These are phyloP conservation scores for Eospalax fontanierii DNA, from an alignment of 2,797 vertebrate genomes.

Conservation along the genomic window DNA sequence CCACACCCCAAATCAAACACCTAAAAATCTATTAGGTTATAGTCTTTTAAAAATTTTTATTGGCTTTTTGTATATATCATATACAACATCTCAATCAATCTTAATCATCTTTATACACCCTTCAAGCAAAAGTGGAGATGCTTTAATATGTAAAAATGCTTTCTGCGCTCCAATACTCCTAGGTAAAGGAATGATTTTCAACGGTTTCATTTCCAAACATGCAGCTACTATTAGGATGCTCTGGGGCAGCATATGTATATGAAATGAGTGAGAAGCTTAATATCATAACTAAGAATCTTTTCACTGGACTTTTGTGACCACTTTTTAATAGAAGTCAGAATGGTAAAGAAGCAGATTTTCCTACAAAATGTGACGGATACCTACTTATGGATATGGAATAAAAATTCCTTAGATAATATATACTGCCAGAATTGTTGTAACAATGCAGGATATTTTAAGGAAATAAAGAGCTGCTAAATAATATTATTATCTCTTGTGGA, in stretches of 20 bases:
- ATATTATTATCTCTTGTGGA: constrained; percentile 42
- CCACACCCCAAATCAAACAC: background rate
- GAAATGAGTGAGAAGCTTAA: background rate
- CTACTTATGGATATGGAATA: constrained; percentile 18
- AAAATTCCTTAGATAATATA: constrained; percentile 38
- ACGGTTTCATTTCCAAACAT: background rate
- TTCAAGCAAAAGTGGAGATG: background rate
- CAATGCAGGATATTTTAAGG: background rate
- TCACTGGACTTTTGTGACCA: background rate
- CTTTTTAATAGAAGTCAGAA: constrained; percentile 37
- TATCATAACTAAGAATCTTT: background rate
- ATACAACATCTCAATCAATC: too few relatives aligned
- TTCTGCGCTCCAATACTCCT: background rate
- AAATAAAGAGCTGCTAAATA: constrained; percentile 53
- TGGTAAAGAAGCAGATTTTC: constrained; percentile 62
- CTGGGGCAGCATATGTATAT: background rate
- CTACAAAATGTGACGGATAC: constrained; percentile 33
- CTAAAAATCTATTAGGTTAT: background rate
- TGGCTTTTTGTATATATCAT: too few relatives aligned
- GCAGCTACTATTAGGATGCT: background rate
- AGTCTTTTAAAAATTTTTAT: too few relatives aligned
- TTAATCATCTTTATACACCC: too few relatives aligned
- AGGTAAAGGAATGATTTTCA: background rate
- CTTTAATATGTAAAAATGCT: constrained; percentile 3
- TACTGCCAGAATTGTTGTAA: constrained; percentile 45